Conservation (phyloP, 2,888 invertebrate species). For the Bellardia pandia region DNA sequence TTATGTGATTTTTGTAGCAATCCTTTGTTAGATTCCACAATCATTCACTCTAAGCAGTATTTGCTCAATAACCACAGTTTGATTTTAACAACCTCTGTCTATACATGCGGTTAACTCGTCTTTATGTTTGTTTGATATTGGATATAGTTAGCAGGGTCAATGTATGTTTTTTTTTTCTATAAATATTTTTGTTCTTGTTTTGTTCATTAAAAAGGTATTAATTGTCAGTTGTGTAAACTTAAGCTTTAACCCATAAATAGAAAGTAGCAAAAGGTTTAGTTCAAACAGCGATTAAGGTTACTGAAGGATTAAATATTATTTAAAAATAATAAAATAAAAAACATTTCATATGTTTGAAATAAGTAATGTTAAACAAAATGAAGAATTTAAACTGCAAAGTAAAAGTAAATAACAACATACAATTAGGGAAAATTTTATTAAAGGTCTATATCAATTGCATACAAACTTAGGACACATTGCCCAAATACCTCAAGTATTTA, state of each 20-base stretch:
- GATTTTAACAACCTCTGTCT: conserved; percentile 43
- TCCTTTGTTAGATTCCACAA: background rate
- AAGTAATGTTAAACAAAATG: no score
- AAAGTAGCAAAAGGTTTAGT: background rate
- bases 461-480: no score
- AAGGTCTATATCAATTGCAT: no score
- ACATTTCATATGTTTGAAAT: background rate
- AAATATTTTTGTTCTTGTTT: background rate
- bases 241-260: background rate
- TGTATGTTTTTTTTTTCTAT: no score
- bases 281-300: background rate
- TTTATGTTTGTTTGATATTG: background rate
- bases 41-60: background rate
- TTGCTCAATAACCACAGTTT: conserved; percentile 60
- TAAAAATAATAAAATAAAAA: background rate
- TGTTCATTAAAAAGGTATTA: background rate
- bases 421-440: no score
- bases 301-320: background rate
- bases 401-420: no score
- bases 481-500: no score
- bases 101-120: conserved; percentile 13
- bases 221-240: background rate
- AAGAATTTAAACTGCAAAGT: no score
- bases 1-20: background rate
- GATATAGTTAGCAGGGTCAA: background rate